Conservation (phyloP, 2,113 vertebrate genomes). For the Actinemys pallida region DNA sequence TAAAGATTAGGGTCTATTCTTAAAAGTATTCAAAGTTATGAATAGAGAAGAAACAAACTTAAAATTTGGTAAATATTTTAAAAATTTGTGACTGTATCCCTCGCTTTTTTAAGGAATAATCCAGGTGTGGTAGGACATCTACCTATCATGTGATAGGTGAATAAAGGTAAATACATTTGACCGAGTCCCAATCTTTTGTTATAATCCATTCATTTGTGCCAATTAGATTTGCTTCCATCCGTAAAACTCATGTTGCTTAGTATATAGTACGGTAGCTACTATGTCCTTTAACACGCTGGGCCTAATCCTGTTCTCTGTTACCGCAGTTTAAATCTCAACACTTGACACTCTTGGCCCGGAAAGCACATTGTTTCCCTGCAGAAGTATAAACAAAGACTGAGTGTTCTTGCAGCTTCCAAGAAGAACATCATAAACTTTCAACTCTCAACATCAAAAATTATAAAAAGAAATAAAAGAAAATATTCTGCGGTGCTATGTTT, state of each 20-base stretch:
- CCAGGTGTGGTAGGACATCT: background rate
- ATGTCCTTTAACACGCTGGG: background rate
- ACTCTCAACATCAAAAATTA: background rate
- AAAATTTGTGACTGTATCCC: too few relatives aligned
- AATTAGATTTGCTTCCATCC: background rate
- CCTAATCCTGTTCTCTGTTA: background rate
- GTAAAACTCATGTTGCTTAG: background rate
- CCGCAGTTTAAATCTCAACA: background rate
- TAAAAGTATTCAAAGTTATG: background rate
- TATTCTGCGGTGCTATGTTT: background rate
- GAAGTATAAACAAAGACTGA: background rate
- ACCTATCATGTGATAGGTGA: background rate
- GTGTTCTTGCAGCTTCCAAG: background rate
- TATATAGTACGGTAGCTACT: background rate
- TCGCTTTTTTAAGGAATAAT: background rate
- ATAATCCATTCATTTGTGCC: background rate
- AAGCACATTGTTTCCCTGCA: background rate
- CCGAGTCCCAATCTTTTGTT: background rate
- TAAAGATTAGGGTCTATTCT: background rate
- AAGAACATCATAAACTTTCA: background rate
- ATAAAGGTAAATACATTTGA: accelerated
- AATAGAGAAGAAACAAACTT: background rate
- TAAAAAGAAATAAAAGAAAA: background rate
- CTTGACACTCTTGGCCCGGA: background rate
- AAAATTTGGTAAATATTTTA: too few relatives aligned